Base-by-base conservation (phyloP, 1,140 invertebrate genomes). In the Homalodisca vitripennis region DNA sequence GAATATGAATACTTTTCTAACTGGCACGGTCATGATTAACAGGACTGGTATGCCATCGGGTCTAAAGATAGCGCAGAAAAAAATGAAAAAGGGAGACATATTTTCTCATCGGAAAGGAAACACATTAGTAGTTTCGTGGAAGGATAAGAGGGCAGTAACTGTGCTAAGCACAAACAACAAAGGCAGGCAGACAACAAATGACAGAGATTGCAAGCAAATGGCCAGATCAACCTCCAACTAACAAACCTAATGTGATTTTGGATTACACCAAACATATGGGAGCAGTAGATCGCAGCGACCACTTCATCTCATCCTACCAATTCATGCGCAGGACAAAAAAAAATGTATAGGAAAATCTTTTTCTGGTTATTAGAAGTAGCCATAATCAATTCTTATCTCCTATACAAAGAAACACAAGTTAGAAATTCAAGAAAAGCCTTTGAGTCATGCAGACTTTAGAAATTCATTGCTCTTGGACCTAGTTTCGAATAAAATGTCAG, bases 251-350 rank as follows among this genome's bases (percentile, higher is more conserved):
- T 64, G 65, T 73, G 24, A 60, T 75, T 24, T n/a, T 75, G 64
- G 71, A 76, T 70, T 77, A 74, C 47, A 75, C 29, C 2, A 69
- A 72, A 73, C 60, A 70, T 73, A 77, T 77, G 76, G 65, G 76
- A 13, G 73, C 72, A 67, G 75, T 78, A 32, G 75, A 74, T 72
- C 65, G 67, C 29, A 74, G 48, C 26, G 78, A 79, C 53, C 74
- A 76, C 62, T 75, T 74, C 72, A 55, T 72, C 32, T 70, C 72
- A 24, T 70, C 74, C n/a, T 77, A 77, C 64, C 75, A 69, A 68
- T 78, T 78, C 66, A 13, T 77, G 26, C 64, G 74, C 26, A 75
- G 74, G 70, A 74, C 72, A 13, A 27, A 74, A n/a, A 6, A 75
- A 77, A 72, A 77, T 73, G 73, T 77, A 76, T 47, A 67, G 67